Evolutionary conservation across 2,888 invertebrate species (phyloP).

Genomic region (Seladonia tumulorum): DNA sequence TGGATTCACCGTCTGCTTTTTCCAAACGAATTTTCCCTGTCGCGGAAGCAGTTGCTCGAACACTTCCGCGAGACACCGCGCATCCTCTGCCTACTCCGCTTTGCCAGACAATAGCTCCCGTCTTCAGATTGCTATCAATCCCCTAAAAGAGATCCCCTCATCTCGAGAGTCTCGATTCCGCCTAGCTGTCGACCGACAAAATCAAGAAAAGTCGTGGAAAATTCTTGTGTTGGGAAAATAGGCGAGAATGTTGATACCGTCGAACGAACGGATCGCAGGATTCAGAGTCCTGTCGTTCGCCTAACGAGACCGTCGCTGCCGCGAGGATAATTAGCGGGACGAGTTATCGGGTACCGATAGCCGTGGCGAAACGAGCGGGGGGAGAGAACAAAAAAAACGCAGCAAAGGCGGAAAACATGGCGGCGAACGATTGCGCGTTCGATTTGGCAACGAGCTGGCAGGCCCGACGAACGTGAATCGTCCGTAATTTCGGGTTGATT

Average conservation of each 20-base stretch:
- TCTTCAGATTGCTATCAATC: background rate
- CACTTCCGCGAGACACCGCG: no score
- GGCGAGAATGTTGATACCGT: background rate
- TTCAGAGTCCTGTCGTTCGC: background rate
- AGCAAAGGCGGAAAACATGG: background rate
- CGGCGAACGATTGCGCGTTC: conserved; percentile 13
- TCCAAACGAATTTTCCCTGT: background rate
- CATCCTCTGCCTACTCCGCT: background rate
- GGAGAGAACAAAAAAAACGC: background rate
- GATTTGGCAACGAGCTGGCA: conserved; percentile 43
- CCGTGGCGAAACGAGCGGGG: background rate
- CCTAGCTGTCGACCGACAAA: background rate
- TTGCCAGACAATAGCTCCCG: background rate
- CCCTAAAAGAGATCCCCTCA: background rate
- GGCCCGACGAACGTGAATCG: background rate
- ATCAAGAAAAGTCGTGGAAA: background rate
- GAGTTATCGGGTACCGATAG: conserved; percentile 49
- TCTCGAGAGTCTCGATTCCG: background rate
- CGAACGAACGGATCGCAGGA: background rate
- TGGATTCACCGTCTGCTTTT: no score
- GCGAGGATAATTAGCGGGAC: conserved; percentile 39
- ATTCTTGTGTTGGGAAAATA: background rate
- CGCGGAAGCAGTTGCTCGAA: no score
- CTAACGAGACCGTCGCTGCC: background rate
- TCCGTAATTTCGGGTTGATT: conserved; percentile 11